Evolutionary conservation across 2,888 invertebrate genomes (phyloP).

Genomic region (Laspeyria flexula): DNA sequence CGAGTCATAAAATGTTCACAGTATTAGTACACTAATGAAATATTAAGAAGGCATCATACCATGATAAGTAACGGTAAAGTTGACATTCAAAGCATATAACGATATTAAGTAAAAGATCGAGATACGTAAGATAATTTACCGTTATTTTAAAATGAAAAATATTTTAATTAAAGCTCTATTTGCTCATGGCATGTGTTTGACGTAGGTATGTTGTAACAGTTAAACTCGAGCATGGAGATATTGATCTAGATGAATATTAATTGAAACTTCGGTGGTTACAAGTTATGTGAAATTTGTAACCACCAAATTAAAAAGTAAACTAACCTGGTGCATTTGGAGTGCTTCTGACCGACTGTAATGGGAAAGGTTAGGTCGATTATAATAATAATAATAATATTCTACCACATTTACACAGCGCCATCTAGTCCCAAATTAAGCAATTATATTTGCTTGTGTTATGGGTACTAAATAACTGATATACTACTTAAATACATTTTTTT

Average conservation of each 20-base stretch:
- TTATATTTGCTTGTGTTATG: too few species aligned
- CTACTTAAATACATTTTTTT: too few species aligned
- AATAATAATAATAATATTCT: too few species aligned
- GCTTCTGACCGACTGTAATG: too few species aligned
- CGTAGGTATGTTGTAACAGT: conserved; percentile 45
- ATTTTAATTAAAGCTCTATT: conserved; percentile 46
- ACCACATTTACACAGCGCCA: too few species aligned
- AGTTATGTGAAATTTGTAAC: conserved; percentile 34
- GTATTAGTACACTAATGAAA: not conserved
- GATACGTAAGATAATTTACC: conserved; percentile 38
- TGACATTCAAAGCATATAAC: conserved; percentile 15
- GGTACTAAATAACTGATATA: too few species aligned
- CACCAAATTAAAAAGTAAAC: conserved; percentile 27
- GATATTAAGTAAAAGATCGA: conserved; percentile 24
- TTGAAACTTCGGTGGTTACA: conserved; percentile 44
- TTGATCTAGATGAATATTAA: conserved; percentile 52
- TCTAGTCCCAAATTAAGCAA: too few species aligned
- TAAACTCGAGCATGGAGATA: conserved; percentile 48
- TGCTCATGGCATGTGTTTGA: conserved; percentile 38
- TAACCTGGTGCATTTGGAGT: too few species aligned
- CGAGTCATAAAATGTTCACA: not conserved
- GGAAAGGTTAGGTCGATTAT: too few species aligned
- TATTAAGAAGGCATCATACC: not conserved
- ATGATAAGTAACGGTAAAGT: conserved; percentile 15
- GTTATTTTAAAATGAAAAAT: conserved; percentile 36